Evolutionary conservation across 1,140 invertebrate genomes (phyloP).

Genomic region (Matsumurasca onukii): DNA sequence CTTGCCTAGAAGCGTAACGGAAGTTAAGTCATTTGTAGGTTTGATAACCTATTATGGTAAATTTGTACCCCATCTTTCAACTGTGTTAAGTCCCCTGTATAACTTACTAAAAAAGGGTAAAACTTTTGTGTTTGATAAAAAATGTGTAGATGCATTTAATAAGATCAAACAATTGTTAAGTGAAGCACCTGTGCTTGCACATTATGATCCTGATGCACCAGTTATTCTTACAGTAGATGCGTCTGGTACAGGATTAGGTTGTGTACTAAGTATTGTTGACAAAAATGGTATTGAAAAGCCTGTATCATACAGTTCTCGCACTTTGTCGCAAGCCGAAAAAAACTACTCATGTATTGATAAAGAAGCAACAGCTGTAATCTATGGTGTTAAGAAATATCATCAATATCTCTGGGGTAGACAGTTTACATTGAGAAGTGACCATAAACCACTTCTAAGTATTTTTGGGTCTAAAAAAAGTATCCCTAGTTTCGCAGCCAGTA

Average conservation of each 20-base stretch:
- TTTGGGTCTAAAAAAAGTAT: conserved; percentile 46
- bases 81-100: conserved; percentile 42
- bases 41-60: conserved; percentile 43
- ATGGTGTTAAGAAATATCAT: conserved; percentile 53
- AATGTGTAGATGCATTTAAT: conserved; percentile 28
- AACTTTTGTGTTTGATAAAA: conserved; percentile 36
- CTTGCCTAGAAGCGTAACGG: conserved; percentile 39
- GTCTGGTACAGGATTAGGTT: conserved; percentile 48
- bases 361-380: conserved; percentile 52
- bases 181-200: conserved; percentile 17
- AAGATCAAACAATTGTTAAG: background rate
- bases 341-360: conserved; percentile 57
- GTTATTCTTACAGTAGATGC: conserved; percentile 52
- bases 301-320: conserved; percentile 52
- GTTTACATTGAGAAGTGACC: conserved; percentile 51
- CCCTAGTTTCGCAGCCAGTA: conserved; percentile 43
- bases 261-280: conserved; percentile 48
- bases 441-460: conserved; percentile 49
- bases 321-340: conserved; percentile 50
- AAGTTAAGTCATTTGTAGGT: conserved; percentile 44
- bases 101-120: conserved; percentile 40
- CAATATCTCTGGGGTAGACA: conserved; percentile 51
- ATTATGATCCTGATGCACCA: conserved; percentile 50
- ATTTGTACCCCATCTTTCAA: conserved; percentile 43
- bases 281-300: conserved; percentile 43